Evolutionary conservation across 1,140 invertebrate species (phyloP), one percentile per base, ranked within the genome.

Genomic region (Drosophila grimshawi): DNA sequence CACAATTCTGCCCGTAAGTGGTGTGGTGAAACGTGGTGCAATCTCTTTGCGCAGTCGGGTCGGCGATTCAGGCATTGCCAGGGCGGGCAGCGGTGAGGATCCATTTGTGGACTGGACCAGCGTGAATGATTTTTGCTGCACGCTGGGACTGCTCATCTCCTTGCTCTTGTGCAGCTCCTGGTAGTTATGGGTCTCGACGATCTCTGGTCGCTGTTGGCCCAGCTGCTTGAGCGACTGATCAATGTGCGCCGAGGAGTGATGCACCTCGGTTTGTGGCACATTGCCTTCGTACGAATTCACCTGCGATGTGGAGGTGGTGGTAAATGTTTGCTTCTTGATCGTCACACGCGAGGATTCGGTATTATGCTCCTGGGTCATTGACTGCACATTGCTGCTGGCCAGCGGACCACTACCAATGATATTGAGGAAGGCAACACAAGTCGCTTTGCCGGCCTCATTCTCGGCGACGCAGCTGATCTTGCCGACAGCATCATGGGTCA

Each of bases 391-490:
- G 33, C 89, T 86, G 1, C 79, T 76, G 10, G 90, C 78, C 2
- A 88, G 79, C 33, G 76, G 29, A 4, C 75, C 74, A 27, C 75
- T 80, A 32, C 83, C 86, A 7, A 81, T 70, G 45, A 96, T 93
- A 57, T 93, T 93, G 4, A 96, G 85, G 52, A 93, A 93, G 27
- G 95, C 95, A 27, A 93, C 93, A 77, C 95, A 96, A 51, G 94
- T 94, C 0, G 95, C 94, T 92, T 95, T 96, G 48, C 96, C 96
- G 35, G 93, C 94, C 74, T 95, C 93, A 81, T 97, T 97, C 92
- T 97, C 96, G 4, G 96, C 96, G 19, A 96, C 93, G 76, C 96
- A 96, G 35, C 95, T 95, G 61, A 96, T 94, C 63, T 94, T 94
- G 43, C 97, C 97, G 39, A 93, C 93, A 51, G 94, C 94, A 78